Conservation (phyloP, 2,888 invertebrate genomes). For the Allophyes oxyacanthae region DNA sequence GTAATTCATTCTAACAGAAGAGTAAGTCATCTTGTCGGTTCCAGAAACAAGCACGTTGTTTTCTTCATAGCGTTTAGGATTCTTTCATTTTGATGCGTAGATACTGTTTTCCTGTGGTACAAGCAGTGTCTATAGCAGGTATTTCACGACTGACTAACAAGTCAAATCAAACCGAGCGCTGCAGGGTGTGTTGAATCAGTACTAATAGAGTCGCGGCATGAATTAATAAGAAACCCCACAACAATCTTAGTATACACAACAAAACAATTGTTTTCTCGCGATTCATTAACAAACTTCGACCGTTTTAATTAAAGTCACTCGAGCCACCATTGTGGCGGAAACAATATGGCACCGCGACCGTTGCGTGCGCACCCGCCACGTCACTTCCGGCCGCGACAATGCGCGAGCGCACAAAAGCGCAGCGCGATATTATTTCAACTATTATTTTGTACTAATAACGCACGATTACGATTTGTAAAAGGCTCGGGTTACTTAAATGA, state of each 20-base stretch:
- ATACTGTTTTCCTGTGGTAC: too few species aligned
- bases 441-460: constrained; percentile 74
- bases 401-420: constrained; percentile 82
- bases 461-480: constrained; percentile 68
- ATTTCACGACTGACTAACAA: too few species aligned
- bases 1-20: too few species aligned
- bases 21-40: too few species aligned
- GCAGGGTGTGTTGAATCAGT: too few species aligned
- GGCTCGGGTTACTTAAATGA: constrained; percentile 73
- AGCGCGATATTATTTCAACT: constrained; percentile 76
- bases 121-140: too few species aligned
- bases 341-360: constrained; percentile 67
- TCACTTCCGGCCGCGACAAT: constrained; percentile 72
- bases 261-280: constrained; percentile 27
- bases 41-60: too few species aligned
- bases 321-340: constrained; percentile 60
- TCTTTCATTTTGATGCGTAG: too few species aligned
- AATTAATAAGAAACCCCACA: constrained; percentile 1
- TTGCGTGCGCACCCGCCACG: constrained; percentile 69
- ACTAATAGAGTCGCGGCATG: too few species aligned
- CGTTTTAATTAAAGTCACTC: constrained; percentile 54
- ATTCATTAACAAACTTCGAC: constrained; percentile 28
- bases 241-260: constrained; percentile 15
- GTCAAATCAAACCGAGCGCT: too few species aligned
- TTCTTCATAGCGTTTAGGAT: too few species aligned